phyloP scores from a whole-genome alignment of 2,113 vertebrate species.

The Rhinolophus sinicus region DNA sequence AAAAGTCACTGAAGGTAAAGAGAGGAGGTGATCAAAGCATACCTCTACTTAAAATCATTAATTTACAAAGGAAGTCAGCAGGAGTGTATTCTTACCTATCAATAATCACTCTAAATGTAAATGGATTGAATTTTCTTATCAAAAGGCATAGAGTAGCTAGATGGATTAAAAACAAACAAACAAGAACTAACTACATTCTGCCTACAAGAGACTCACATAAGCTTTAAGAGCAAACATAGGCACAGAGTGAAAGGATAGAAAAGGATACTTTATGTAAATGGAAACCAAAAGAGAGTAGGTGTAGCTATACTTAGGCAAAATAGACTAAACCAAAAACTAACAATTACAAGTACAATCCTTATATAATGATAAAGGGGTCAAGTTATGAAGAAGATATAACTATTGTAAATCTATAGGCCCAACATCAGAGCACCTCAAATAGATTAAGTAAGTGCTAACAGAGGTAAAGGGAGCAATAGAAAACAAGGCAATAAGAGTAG shows the following conservation, averaged over 20 bases:
- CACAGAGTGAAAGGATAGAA: too few species aligned
- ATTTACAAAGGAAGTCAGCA: neutral
- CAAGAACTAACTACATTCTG: too few species aligned
- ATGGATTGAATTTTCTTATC: too few species aligned
- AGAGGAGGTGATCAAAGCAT: neutral
- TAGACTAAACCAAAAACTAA: neutral
- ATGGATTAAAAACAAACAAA: too few species aligned
- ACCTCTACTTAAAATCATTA: neutral
- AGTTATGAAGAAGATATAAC: neutral
- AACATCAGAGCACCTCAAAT: neutral
- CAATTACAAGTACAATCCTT: neutral
- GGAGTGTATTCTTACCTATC: neutral
- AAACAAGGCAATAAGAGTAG: neutral
- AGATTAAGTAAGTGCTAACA: neutral
- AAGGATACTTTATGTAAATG: too few species aligned
- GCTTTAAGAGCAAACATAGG: too few species aligned
- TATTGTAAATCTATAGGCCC: too few species aligned
- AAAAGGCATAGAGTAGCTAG: too few species aligned
- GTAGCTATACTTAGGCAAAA: too few species aligned
- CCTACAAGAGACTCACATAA: too few species aligned
- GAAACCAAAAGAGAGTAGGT: too few species aligned
- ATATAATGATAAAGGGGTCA: neutral
- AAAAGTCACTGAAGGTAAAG: neutral
- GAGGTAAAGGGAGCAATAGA: neutral
- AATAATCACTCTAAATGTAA: neutral